Evolutionary conservation across 2,113 vertebrate genomes (phyloP).

Genomic region (Entelurus aequoreus): DNA sequence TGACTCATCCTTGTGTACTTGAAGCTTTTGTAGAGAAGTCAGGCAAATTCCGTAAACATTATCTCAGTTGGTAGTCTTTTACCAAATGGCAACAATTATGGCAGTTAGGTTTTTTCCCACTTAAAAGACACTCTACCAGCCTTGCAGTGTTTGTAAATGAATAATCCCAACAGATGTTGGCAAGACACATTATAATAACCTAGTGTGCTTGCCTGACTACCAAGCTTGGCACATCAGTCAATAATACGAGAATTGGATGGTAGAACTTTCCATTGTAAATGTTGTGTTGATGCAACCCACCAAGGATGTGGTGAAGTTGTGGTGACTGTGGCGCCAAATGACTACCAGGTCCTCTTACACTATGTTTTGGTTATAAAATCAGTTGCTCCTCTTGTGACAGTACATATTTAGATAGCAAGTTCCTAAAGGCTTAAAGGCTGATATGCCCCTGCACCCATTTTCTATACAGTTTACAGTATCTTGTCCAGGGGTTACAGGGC

Average conservation of each 20-base stretch:
- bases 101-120: not conserved
- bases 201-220: slow-evolving; percentile 8
- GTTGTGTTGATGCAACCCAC: not conserved
- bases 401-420: too few relatives aligned
- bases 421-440: too few relatives aligned
- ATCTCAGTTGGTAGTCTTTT: slow-evolving; percentile 1
- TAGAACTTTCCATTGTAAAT: slow-evolving; percentile 4
- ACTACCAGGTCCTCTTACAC: not conserved
- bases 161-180: slow-evolving; percentile 30
- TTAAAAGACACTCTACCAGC: slow-evolving; percentile 6
- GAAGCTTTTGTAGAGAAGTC: slow-evolving; percentile 2
- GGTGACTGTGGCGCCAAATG: slow-evolving; percentile 21
- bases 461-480: too few relatives aligned
- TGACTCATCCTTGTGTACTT: not conserved
- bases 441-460: not conserved
- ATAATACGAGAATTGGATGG: not conserved
- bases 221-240: slow-evolving; percentile 6
- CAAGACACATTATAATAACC: slow-evolving; percentile 10
- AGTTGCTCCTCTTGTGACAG: not conserved
- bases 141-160: slow-evolving; percentile 7
- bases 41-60: not conserved
- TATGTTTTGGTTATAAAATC: not conserved
- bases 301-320: slow-evolving; percentile 40
- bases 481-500: too few relatives aligned
- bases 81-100: slow-evolving; percentile 25